phyloP scores from a whole-genome alignment of 53 echinoderm and acorn worm genomes.

The Mesocentrotus franciscanus region DNA sequence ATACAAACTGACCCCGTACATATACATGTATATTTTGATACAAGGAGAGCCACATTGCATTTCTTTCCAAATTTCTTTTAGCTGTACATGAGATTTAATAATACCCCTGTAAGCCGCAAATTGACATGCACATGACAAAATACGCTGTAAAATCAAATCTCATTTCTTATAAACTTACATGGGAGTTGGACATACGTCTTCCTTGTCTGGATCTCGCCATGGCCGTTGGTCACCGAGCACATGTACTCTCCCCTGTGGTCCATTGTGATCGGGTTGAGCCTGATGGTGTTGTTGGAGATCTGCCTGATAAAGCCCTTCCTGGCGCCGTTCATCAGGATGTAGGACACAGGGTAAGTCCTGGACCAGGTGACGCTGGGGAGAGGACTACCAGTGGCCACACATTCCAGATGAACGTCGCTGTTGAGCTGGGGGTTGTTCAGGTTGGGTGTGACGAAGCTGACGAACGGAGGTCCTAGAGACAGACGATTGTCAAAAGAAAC shows the following conservation, averaged over 20 bases:
- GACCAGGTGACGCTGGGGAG: slow-evolving; percentile 42
- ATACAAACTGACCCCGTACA: too few species aligned
- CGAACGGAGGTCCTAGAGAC: not conserved
- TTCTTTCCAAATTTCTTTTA: too few species aligned
- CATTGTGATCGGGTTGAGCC: not conserved
- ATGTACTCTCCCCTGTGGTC: slow-evolving; percentile 51
- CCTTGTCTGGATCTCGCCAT: not conserved
- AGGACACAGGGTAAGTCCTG: slow-evolving; percentile 1
- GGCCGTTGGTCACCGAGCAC: slow-evolving; percentile 42
- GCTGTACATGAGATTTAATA: too few species aligned
- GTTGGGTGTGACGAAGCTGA: not conserved
- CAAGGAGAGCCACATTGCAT: too few species aligned
- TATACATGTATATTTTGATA: too few species aligned
- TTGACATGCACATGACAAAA: too few species aligned
- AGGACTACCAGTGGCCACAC: slow-evolving; percentile 9
- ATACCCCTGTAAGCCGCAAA: too few species aligned
- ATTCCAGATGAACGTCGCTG: slow-evolving; percentile 43
- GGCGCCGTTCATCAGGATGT: slow-evolving; percentile 6
- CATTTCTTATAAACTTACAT: not conserved
- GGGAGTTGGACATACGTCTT: slow-evolving; percentile 18
- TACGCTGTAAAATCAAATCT: too few species aligned
- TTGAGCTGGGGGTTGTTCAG: not conserved
- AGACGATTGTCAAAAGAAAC: not conserved
- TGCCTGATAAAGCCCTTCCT: slow-evolving; percentile 43
- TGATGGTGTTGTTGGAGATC: slow-evolving; percentile 17